Evolutionary conservation across 1,140 invertebrate species (phyloP), one percentile per base, ranked within the genome.

Genomic region (Pseudomyrmex concolor): DNA sequence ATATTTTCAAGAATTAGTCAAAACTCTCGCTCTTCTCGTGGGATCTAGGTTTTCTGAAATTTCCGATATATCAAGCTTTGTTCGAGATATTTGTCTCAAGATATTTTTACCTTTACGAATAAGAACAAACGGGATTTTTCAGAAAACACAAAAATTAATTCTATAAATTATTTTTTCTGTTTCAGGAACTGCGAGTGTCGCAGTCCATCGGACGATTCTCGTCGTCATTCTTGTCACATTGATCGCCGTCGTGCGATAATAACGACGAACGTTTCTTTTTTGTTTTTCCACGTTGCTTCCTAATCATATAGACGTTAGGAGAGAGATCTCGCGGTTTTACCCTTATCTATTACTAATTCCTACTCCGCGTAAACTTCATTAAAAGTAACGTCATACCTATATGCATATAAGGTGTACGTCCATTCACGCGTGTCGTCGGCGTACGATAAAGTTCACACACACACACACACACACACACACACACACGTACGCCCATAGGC

Each of bases 171-270:
- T 22, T 15, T 76, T 83, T 51, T 17, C 77, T 66, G 57, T 72
- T 87, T 70, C 68, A 77, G 84, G 71, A 73, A 62, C 68, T 62
- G 64, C 83, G 12, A 73, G 71, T 45, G 25, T 25, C 12, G 17
- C 78, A 51, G n/a, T 84, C 51, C 60, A 83, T 10, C 76, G 85
- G 89, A 84, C 70, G 57, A 66, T 48, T 43, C 64, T 84, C 45
- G 2, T 84, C 78, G 34, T 84, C 50, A 10, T 55, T 22, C 68
- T 86, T 9, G 74, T 84, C 83, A 67, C 72, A 63, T 74, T 76
- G 55, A 72, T 83, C 54, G 50, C 71, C 25, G 64, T 85, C 22
- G 63, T 43, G 60, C 89, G 89, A 90, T 90, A 90, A 90, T 90
- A 85, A 87, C 48, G 45, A 82, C 72, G 43, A 45, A 10, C 50